These are phyloP conservation scores for Ferdinandea cuprea DNA, from an alignment of 2,888 invertebrate genomes.

Conservation along the genomic window DNA sequence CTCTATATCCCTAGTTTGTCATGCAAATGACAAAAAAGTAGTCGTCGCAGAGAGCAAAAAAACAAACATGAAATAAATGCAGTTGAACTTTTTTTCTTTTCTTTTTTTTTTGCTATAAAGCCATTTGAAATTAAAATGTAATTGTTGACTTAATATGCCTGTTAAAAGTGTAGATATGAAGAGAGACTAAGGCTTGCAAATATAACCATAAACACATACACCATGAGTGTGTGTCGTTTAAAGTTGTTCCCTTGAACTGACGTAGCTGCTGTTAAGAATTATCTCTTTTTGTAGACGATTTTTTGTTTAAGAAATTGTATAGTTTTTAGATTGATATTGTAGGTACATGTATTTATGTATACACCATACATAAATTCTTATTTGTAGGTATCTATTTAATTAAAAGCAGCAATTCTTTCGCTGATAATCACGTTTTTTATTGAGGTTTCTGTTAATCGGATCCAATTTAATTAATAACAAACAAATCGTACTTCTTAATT, in stretches of 20 bases:
- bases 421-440: constrained; percentile 20
- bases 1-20: constrained; percentile 14
- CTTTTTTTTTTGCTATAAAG: no score
- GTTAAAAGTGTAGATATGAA: constrained; percentile 42
- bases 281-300: constrained; percentile 30
- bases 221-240: constrained; percentile 36
- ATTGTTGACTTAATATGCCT: constrained; percentile 61
- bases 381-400: constrained; percentile 7
- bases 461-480: constrained; percentile 32
- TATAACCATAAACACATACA: constrained; percentile 48
- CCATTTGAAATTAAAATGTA: constrained; percentile 72
- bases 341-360: background rate
- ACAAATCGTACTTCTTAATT: constrained; percentile 40
- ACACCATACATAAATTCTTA: background rate
- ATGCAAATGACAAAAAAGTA: constrained; percentile 60
- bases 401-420: constrained; percentile 2
- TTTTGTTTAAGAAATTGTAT: constrained; percentile 24
- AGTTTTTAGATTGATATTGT: background rate
- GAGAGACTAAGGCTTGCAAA: constrained; percentile 45
- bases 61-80: constrained; percentile 60
- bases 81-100: constrained; percentile 69
- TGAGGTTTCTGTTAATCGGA: constrained; percentile 24
- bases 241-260: constrained; percentile 68
- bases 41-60: constrained; percentile 22
- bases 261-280: constrained; percentile 41